These are phyloP conservation scores for silkworm (Bombyx mori) DNA, from an alignment of 1,140 invertebrate genomes.

Conservation along the genomic window ASM3026992v2 NC_085123.1:12851001-12851500, in stretches of 20 bases:
- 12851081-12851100: constrained; percentile 68
- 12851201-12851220: constrained; percentile 60
- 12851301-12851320: constrained; percentile 40
- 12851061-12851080: constrained; percentile 77
- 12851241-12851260: constrained; percentile 73
- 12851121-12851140: constrained; percentile 75
- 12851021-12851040: constrained; percentile 48
- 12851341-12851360: constrained; percentile 68
- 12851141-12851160: constrained; percentile 76
- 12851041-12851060: constrained; percentile 83
- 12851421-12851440: constrained; percentile 48
- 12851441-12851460: constrained; percentile 51
- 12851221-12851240: constrained; percentile 77
- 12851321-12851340: constrained; percentile 72
- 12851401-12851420: constrained; percentile 40
- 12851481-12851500: constrained; percentile 28
- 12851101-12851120: constrained; percentile 65
- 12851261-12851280: constrained; percentile 56
- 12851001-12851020: constrained; percentile 47
- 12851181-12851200: constrained; percentile 74
- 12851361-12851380: constrained; percentile 56
- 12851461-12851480: constrained; percentile 65
- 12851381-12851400: constrained; percentile 51
- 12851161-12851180: constrained; percentile 74
- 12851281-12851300: constrained; percentile 67